These are phyloP conservation scores for Muntiacus muntjak DNA, from an alignment of 2,113 vertebrate genomes.

Conservation along the genomic window DNA sequence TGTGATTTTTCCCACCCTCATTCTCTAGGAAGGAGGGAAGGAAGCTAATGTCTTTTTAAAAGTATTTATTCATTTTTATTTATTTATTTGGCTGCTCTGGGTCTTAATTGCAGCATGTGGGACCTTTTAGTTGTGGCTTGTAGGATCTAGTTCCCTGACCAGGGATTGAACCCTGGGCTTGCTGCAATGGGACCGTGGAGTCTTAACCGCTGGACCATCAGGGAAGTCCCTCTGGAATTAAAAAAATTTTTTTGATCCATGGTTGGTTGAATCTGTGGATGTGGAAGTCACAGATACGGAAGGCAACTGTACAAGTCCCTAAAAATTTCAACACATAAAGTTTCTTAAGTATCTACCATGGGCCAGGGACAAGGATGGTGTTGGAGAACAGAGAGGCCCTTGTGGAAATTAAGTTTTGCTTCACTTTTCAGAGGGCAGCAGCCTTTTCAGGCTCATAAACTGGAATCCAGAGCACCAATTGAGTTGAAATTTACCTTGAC, in stretches of 20 bases:
- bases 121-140: not conserved
- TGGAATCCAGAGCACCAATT: not conserved
- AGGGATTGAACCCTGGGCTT: not conserved
- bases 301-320: not conserved
- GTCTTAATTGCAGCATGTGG: not conserved
- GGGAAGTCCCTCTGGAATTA: not conserved
- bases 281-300: not conserved
- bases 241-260: not conserved
- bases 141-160: not conserved
- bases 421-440: not conserved
- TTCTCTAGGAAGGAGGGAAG: not conserved
- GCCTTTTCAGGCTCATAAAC: not conserved
- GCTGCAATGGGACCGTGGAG: not conserved
- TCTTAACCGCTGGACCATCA: not conserved
- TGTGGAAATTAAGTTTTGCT: not conserved
- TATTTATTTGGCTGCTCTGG: not conserved
- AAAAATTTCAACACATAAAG: not conserved
- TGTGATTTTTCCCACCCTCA: not conserved
- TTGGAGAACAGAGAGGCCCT: not conserved
- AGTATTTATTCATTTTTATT: not conserved
- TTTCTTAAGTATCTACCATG: not conserved
- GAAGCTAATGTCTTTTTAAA: not conserved
- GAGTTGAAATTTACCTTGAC: not conserved
- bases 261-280: not conserved
- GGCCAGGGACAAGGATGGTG: not conserved